These are phyloP conservation scores for Tiaroga cobitis DNA, from an alignment of 2,797 vertebrate species.

Conservation along the genomic window DNA sequence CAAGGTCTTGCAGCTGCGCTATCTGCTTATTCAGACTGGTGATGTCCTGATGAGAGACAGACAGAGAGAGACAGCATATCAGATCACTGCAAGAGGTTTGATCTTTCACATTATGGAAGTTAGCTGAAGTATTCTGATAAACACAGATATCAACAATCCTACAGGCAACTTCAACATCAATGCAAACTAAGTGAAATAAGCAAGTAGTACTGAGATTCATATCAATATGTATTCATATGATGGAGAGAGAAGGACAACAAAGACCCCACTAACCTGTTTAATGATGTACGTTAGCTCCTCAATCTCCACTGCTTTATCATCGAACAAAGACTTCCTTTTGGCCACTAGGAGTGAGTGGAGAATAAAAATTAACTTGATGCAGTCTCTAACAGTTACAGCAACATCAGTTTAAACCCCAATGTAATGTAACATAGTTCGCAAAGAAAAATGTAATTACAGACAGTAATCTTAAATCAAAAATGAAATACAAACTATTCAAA, in stretches of 20 bases:
- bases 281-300: constrained; percentile 95
- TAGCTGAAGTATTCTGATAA: not conserved
- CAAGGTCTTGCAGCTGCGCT: constrained; percentile 90
- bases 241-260: not conserved
- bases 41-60: constrained; percentile 82
- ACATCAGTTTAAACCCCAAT: not conserved
- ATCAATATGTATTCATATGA: not conserved
- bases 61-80: constrained; percentile 51
- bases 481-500: not conserved
- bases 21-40: constrained; percentile 95
- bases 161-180: not conserved
- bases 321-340: constrained; percentile 94
- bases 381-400: not conserved
- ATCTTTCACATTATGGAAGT: not conserved
- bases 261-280: constrained; percentile 83
- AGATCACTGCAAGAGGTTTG: not conserved
- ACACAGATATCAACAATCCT: not conserved
- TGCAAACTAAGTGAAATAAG: not conserved
- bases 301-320: constrained; percentile 92
- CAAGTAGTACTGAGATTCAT: not conserved
- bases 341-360: constrained; percentile 80
- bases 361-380: not conserved
- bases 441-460: not conserved
- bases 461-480: not conserved
- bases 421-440: not conserved